Evolutionary conservation across 2,113 vertebrate species (phyloP), one percentile per base, ranked within the genome.

Genomic region (Hyaena hyaena): DNA sequence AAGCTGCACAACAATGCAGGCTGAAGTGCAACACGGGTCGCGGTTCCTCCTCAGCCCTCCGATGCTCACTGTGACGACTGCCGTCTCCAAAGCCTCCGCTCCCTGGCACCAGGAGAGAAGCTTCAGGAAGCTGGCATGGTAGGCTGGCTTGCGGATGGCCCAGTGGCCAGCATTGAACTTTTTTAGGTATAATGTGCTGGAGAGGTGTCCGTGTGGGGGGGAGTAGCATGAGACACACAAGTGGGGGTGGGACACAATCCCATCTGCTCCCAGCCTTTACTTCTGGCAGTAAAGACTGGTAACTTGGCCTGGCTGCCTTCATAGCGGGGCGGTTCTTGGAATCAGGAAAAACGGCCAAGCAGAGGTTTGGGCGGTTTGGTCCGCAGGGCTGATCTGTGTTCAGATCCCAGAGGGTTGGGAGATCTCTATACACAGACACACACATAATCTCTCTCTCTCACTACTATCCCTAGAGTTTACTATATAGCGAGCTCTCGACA

Each of bases 11-110:
- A 33, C 63, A 68, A 35, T 61, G 65, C 4, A 24, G 35, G 66
- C 6, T 15, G 31, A 35, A 90, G 24, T 81, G 31, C 61, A 58
- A 33, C 31, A 14, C 1, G 0, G 10, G 33, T 2, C 10, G 15
- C 24, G 39, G 12, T 65, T 58, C 50, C n/a, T 90, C 79, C 12
- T 26, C 6, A n/a, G 83, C 3, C 21, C 17, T 7, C 55, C 0
- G 4, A 9, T 4, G 26, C 61, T 63, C 93, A 1, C 65, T 23
- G 8, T 7, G 16, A 33, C 23, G 2, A 0, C 10, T 4, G 3
- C 66, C 31, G 76, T 14, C 35, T 48, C 55, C 23, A 35, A 33
- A 17, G 33, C 39, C 5, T 9, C 0, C 1, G 17, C 0, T 0
- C 31, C 3, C 0, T 31, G 12, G 69, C 48, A 39, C 3, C 14